These are phyloP conservation scores for Chiloscyllium punctatum DNA, from an alignment of 2,797 vertebrate species.

Conservation along the genomic window DNA sequence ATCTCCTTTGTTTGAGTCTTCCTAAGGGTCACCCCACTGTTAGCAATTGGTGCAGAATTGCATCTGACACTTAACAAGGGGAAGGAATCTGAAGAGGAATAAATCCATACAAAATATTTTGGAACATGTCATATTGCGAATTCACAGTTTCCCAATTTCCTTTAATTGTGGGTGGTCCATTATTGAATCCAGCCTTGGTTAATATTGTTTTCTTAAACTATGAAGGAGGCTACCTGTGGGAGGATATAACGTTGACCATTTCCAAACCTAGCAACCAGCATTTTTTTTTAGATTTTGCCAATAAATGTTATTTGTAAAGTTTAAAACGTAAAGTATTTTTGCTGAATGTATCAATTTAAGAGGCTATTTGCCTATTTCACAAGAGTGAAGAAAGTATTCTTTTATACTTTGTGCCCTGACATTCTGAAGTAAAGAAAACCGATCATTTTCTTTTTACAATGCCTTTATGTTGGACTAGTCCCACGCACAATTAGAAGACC, in stretches of 20 bases:
- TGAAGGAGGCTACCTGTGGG: background rate
- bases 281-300: background rate
- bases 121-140: background rate
- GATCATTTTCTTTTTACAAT: background rate
- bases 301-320: background rate
- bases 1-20: too few relatives aligned
- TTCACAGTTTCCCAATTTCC: background rate
- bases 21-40: too few relatives aligned
- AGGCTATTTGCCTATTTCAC: background rate
- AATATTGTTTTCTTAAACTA: background rate
- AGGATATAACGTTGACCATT: background rate
- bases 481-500: background rate
- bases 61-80: too few relatives aligned
- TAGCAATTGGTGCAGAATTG: too few relatives aligned
- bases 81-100: too few relatives aligned
- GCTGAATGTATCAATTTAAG: background rate
- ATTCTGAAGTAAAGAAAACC: background rate
- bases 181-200: background rate
- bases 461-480: background rate
- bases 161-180: background rate
- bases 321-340: background rate
- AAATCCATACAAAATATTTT: background rate
- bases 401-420: background rate
- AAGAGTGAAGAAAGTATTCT: background rate
- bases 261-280: background rate